Evolutionary conservation across 2,888 invertebrate species (phyloP).

Genomic region (Tenthredo scrophulariae): DNA sequence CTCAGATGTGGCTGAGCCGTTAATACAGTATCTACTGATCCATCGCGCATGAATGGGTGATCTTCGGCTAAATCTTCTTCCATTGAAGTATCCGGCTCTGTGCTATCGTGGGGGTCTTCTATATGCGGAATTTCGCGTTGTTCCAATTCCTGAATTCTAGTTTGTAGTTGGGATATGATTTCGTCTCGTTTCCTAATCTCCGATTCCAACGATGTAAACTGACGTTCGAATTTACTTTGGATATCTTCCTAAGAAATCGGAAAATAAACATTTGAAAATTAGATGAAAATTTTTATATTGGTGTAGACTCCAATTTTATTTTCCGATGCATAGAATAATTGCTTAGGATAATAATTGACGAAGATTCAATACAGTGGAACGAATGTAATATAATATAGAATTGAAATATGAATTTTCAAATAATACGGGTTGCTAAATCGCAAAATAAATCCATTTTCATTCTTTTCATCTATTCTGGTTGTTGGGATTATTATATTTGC

Average conservation of each 20-base stretch:
- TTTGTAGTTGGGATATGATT: conserved; percentile 88
- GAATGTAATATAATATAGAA: neutral
- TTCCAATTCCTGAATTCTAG: conserved; percentile 86
- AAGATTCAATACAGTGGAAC: neutral
- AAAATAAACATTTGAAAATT: neutral
- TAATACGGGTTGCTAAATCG: neutral
- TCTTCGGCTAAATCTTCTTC: conserved; percentile 78
- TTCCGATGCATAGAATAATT: neutral
- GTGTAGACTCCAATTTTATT: neutral
- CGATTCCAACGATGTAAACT: conserved; percentile 88
- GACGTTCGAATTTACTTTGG: conserved; percentile 78
- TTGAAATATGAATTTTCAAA: neutral
- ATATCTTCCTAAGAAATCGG: conserved; percentile 76
- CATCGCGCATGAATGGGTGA: conserved; percentile 79
- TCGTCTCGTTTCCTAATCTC: conserved; percentile 91
- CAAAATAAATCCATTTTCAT: neutral
- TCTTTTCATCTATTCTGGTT: neutral
- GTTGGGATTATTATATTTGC: neutral
- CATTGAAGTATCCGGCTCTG: conserved; percentile 73
- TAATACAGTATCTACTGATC: conserved; percentile 75
- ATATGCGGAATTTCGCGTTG: conserved; percentile 62
- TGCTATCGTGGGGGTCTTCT: conserved; percentile 70
- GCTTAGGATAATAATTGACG: neutral
- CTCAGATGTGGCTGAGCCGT: conserved; percentile 67
- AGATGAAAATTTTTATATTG: neutral